Conservation (phyloP, 1,140 invertebrate genomes). For the Drosophila micromelanica region DNA sequence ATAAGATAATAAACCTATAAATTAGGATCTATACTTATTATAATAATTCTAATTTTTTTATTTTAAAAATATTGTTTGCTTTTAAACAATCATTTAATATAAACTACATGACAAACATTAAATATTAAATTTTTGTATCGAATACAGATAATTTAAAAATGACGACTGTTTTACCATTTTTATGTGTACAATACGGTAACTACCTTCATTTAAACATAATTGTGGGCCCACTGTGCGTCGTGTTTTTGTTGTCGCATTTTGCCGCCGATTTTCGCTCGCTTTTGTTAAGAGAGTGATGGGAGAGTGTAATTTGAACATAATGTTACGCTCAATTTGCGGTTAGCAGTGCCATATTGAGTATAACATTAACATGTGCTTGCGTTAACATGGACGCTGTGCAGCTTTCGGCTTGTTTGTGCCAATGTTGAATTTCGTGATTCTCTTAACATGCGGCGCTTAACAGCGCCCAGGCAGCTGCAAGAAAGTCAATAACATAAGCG, state of each 20-base stretch:
- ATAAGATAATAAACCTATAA: too few species aligned
- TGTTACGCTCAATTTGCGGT: slow-evolving; percentile 9
- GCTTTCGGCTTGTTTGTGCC: background rate
- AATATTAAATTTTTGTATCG: too few species aligned
- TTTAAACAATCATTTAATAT: too few species aligned
- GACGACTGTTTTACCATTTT: background rate
- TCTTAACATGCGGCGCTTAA: slow-evolving; percentile 18
- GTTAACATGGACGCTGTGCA: background rate
- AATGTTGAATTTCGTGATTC: slow-evolving; percentile 15
- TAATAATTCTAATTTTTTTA: too few species aligned
- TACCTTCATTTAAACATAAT: background rate
- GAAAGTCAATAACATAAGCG: slow-evolving; percentile 12
- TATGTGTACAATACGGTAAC: background rate
- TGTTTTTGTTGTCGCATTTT: slow-evolving; percentile 10
- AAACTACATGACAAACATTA: too few species aligned
- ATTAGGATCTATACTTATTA: too few species aligned
- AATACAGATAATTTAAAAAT: too few species aligned
- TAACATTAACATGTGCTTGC: slow-evolving; percentile 33
- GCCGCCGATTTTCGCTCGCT: slow-evolving; percentile 3
- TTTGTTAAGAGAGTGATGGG: background rate
- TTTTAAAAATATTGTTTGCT: too few species aligned
- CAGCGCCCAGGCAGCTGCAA: slow-evolving; percentile 16
- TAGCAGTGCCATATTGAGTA: slow-evolving; percentile 30
- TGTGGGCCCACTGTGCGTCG: background rate
- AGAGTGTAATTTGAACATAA: slow-evolving; percentile 20